Percentiles rank a stretch among this genome's conserved stretches.
phyloP scores from a whole-genome alignment of 2,888 invertebrate species.

The Abrostola triplasia region DNA sequence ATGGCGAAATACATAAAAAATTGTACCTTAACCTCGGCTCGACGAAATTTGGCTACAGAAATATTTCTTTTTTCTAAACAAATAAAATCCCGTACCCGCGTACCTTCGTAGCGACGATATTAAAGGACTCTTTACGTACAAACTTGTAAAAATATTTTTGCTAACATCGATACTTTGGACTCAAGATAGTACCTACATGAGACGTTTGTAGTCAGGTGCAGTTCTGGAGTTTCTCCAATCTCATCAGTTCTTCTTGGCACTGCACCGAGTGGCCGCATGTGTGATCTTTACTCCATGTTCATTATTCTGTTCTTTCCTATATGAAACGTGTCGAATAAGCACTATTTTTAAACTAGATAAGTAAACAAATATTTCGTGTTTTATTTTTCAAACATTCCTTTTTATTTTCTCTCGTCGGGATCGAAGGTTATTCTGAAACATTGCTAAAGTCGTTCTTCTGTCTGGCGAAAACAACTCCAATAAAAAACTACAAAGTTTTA shows the following conservation, averaged over 20 bases:
- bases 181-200: slow-evolving; percentile 16
- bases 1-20: slow-evolving; percentile 72
- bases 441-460: slow-evolving; percentile 43
- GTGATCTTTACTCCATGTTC: slow-evolving; percentile 74
- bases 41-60: slow-evolving; percentile 66
- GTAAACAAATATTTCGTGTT: slow-evolving; percentile 52
- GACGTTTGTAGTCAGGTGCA: slow-evolving; percentile 57
- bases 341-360: slow-evolving; percentile 67
- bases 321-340: slow-evolving; percentile 80
- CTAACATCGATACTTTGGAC: slow-evolving; percentile 21
- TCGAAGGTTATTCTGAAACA: slow-evolving; percentile 40
- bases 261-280: slow-evolving; percentile 75
- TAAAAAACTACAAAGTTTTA: slow-evolving; percentile 61
- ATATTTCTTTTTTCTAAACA: slow-evolving; percentile 53
- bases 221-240: slow-evolving; percentile 73
- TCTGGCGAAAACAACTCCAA: slow-evolving; percentile 45
- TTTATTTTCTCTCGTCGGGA: slow-evolving; percentile 33
- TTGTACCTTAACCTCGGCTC: slow-evolving; percentile 61
- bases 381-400: slow-evolving; percentile 41
- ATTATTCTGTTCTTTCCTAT: slow-evolving; percentile 73
- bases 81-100: slow-evolving; percentile 62
- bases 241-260: slow-evolving; percentile 75
- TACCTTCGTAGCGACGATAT: slow-evolving; percentile 51
- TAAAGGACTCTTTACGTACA: slow-evolving; percentile 30
- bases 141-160: slow-evolving; percentile 26